These are phyloP conservation scores for Montipora sp. DNA, from an alignment of 64 coral and sea anemone genomes.

Conservation along the genomic window DNA sequence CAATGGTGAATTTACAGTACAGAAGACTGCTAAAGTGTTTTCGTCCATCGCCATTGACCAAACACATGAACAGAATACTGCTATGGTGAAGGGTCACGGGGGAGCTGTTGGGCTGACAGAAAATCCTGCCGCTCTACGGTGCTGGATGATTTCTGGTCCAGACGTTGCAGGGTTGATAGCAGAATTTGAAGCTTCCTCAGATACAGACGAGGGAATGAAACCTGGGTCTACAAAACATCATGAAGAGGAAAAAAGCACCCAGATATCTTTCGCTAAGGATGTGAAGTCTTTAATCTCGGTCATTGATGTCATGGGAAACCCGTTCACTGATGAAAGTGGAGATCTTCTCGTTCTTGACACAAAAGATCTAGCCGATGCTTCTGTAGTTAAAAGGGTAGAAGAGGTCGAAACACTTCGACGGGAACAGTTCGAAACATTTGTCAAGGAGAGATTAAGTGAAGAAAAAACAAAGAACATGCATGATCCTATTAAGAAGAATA, in stretches of 20 bases:
- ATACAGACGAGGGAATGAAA: background rate
- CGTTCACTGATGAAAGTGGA: no score
- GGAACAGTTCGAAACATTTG: no score
- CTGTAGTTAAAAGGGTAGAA: background rate
- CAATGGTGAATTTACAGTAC: background rate
- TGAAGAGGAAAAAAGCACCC: background rate
- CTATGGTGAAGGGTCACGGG: background rate
- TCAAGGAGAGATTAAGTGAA: no score
- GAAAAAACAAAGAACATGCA: no score
- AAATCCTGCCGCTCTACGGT: background rate
- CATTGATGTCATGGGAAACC: no score
- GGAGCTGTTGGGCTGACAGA: background rate
- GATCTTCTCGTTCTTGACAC: no score
- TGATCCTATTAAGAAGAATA: no score
- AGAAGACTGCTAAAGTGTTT: background rate
- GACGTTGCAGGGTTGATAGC: no score
- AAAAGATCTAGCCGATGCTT: no score
- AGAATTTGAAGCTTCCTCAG: background rate
- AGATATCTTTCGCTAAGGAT: no score
- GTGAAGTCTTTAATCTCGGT: no score
- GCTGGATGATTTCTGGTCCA: constrained; percentile 37
- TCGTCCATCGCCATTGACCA: background rate
- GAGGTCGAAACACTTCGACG: background rate
- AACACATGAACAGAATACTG: no score
- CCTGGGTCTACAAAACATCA: background rate